Conservation (phyloP, 2,113 vertebrate species). For the Thunnus thynnus region DNA sequence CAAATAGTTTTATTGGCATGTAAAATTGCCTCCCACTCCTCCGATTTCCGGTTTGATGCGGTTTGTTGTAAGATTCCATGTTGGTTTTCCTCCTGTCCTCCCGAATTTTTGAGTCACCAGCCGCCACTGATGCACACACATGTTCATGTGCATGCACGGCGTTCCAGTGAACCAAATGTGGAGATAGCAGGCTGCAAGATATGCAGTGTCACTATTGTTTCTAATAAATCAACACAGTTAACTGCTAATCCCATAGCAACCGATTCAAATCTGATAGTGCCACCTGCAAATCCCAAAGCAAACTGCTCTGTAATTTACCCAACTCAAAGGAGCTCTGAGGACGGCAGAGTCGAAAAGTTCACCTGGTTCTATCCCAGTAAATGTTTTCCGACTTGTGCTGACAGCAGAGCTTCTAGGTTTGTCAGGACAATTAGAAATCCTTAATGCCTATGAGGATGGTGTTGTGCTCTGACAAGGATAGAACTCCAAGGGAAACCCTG, state of each 20-base stretch:
- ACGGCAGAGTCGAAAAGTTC: background rate
- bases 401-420: background rate
- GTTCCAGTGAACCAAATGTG: too few relatives aligned
- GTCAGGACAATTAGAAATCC: background rate
- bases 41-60: too few relatives aligned
- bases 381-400: background rate
- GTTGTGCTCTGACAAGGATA: background rate
- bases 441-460: background rate
- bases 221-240: background rate
- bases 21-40: too few relatives aligned
- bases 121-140: too few relatives aligned
- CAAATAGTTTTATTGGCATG: too few relatives aligned
- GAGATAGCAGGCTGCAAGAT: background rate
- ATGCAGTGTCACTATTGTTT: background rate
- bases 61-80: too few relatives aligned
- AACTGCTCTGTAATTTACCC: background rate
- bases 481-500: too few relatives aligned
- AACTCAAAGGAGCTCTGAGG: background rate
- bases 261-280: background rate
- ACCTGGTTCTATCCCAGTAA: background rate
- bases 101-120: too few relatives aligned
- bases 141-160: too few relatives aligned
- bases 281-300: background rate
- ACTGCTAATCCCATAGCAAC: background rate
- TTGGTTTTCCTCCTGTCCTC: too few relatives aligned